Base-by-base conservation (phyloP, 2,888 invertebrate genomes). In the Tuta absoluta region DNA sequence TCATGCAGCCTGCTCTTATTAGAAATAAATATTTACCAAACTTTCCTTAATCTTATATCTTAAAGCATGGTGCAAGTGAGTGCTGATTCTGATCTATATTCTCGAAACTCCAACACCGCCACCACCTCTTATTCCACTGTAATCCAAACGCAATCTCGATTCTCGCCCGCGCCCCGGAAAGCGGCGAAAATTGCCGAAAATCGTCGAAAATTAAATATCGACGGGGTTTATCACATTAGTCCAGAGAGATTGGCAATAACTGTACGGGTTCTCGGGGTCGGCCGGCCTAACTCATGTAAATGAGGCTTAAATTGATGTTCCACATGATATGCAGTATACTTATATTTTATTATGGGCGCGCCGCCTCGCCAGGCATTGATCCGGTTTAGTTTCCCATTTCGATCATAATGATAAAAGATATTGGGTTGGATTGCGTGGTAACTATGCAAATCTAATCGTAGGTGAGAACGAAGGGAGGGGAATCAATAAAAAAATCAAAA, bases 161-260 rank as follows among this genome's bases (percentile, higher is more conserved):
- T 38, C 38, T 19, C 12, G 28, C 57, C 58, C 58, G 37, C 38
- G 37, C 62, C 65, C 62, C 70, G 69, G 62, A 65, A 63, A 73
- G 67, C 68, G 72, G 68, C 75, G 80, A 75, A 72, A 75, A 77
- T 72, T 75, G 74, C 61, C 77, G 82, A 82, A 82, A 81, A 79
- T 81, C 80, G 70, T 67, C 81, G 77, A 85, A 89, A 89, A 89
- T 89, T 87, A 88, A 87, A 89, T 89, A 86, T 83, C 84, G 73
- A 81, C 80, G 79, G 76, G 85, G 79, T 81, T 85, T 79, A 91
- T 90, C 81, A 77, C 84, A 95, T 93, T 93, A 87, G 79, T 72
- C 77, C 76, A 73, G 74, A 79, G 86, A 90, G 86, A 91, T 90
- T 90, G 91, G 73, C 89, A 87, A 89, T 90, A 89, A 85, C 75